These are phyloP conservation scores for Sinonovacula constricta DNA, from an alignment of 1,140 invertebrate genomes.

Conservation along the genomic window DNA sequence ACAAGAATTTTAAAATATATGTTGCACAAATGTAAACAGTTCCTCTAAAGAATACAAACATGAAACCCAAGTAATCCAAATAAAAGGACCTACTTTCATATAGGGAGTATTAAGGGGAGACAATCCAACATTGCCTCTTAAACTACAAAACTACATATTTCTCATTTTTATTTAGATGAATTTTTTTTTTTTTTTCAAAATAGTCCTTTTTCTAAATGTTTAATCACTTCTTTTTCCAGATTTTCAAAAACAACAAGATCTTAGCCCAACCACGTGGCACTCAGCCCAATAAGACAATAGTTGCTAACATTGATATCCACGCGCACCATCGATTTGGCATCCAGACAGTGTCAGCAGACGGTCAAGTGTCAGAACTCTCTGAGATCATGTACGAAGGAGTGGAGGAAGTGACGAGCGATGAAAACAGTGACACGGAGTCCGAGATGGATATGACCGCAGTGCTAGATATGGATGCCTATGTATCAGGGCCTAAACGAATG, in stretches of 20 bases:
- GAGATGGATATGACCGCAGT: conserved; percentile 65
- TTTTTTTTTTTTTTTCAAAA: too few species aligned
- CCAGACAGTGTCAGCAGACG: conserved; percentile 65
- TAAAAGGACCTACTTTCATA: too few species aligned
- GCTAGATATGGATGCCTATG: conserved; percentile 61
- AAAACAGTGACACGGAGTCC: conserved; percentile 44
- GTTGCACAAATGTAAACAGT: too few species aligned
- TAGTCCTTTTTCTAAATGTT: too few species aligned
- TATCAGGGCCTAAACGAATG: conserved; percentile 58
- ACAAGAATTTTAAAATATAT: too few species aligned
- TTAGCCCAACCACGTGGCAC: conserved; percentile 41
- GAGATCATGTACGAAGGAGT: conserved; percentile 66
- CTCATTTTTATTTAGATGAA: too few species aligned
- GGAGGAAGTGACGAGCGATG: conserved; percentile 33
- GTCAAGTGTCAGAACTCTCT: conserved; percentile 61
- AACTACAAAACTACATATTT: too few species aligned
- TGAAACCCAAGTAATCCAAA: too few species aligned
- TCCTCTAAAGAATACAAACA: too few species aligned
- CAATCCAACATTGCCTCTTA: too few species aligned
- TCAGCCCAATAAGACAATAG: conserved; percentile 61
- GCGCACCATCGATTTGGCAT: conserved; percentile 67
- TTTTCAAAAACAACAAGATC: conserved; percentile 43
- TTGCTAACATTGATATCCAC: conserved; percentile 63
- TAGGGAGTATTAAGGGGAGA: too few species aligned
- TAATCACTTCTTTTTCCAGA: conserved; percentile 16